Evolutionary conservation across 2,888 invertebrate species (phyloP), one percentile per base, ranked within the genome.

Genomic region (Cabera pusaria): DNA sequence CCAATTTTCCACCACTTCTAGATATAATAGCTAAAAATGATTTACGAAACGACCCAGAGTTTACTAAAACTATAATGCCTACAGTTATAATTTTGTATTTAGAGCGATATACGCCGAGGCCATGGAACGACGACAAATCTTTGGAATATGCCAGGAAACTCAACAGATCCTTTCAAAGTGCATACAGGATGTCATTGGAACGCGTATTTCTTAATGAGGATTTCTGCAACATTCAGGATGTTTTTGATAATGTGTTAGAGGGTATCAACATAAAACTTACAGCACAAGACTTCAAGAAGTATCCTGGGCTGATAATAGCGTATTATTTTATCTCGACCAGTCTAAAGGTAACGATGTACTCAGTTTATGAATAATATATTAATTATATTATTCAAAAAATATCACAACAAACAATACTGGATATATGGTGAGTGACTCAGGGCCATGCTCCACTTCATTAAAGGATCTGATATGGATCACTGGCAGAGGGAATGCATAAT

Each of bases 241-340:
- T 87, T 18, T 86, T 83, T 57, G 74, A 87, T 44, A 64, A 58
- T 10, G 64, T 72, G 24, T 60, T 86, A 26, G 67, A 64, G 32
- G 63, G 67, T 12, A 49, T 86, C 10, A 79, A 83, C 49, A 55
- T 52, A 25, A 84, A 72, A 55, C 51, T 85, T 34, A 74, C 72
- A 37, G 32, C 58, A 8, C 59, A 70, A 18, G 61, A 75, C 44
- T 79, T 79, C 23, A 85, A 80, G 42, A 75, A 65, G 39, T 78
- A 79, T 59, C 87, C 86, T 9, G 68, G 69, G 1, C 67, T 76
- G 27, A 58, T 84, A 44, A 74, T 80, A 52, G 77, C 76, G 0
- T 87, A 84, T 46, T 70, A 57, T 44, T 45, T 49, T 12, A 39
- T 87, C 6, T 40, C 78, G 5, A n/a, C n/a, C n/a, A n/a, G n/a